phyloP scores from a whole-genome alignment of 2,797 vertebrate genomes.

The Champsocephalus esox region DNA sequence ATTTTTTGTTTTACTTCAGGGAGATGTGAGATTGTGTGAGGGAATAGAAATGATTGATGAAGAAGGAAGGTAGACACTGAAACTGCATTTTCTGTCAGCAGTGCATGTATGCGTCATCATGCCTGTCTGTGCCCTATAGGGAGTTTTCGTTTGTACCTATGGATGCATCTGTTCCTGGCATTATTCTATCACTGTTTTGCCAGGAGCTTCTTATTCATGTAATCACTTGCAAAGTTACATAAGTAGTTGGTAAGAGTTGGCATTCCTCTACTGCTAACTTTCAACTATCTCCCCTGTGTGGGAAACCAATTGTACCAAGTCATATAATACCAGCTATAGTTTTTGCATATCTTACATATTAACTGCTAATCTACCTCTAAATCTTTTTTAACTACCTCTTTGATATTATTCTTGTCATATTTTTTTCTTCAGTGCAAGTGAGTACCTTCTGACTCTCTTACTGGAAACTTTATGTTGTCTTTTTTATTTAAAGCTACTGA shows the following conservation, averaged over 20 bases:
- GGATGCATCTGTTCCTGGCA: not conserved
- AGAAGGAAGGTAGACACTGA: constrained; percentile 14
- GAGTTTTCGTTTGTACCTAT: not conserved
- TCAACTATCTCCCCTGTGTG: not conserved
- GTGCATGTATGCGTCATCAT: not conserved
- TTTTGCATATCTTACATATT: not conserved
- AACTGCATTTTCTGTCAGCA: constrained; percentile 8
- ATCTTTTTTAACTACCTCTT: no score
- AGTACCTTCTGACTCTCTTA: not conserved
- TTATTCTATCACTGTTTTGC: not conserved
- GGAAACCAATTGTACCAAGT: not conserved
- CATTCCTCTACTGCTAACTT: not conserved
- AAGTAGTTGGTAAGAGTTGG: not conserved
- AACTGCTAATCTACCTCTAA: no score
- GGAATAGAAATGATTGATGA: constrained; percentile 17
- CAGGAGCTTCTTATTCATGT: not conserved
- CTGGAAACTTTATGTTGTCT: not conserved
- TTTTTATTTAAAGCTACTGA: not conserved
- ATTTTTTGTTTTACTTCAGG: not conserved
- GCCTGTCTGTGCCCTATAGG: not conserved
- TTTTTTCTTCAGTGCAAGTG: not conserved
- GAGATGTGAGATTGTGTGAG: not conserved
- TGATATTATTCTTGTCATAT: not conserved
- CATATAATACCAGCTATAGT: not conserved
- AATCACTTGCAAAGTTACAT: not conserved